A percentile compares a stretch with the other conserved stretches of the same genome.
phyloP scores from a whole-genome alignment of 2,888 invertebrate species.

The Carterocephalus palaemon region DNA sequence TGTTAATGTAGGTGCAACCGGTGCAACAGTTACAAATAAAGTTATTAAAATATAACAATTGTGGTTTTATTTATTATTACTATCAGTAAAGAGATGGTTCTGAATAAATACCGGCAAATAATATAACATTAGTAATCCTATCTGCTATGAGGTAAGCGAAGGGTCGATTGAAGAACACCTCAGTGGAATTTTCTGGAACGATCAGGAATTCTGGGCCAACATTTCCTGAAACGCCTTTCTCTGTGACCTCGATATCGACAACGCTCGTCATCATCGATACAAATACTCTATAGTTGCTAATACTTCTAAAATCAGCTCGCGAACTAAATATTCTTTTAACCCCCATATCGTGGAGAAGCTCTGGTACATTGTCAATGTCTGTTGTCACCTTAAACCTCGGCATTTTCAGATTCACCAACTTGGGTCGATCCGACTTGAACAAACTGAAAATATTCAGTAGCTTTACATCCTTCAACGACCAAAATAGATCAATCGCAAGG shows the following conservation, averaged over 20 bases:
- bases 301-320: conserved; percentile 45
- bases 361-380: conserved; percentile 63
- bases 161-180: conserved; percentile 51
- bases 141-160: conserved; percentile 66
- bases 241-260: conserved; percentile 60
- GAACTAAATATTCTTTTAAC: conserved; percentile 52
- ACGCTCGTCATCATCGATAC: conserved; percentile 62
- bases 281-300: conserved; percentile 46
- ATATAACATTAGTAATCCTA: conserved; percentile 44
- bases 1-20: conserved; percentile 6
- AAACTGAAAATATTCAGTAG: conserved; percentile 64
- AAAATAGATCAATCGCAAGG: conserved; percentile 52
- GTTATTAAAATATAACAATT: conserved; percentile 3
- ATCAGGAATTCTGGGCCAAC: conserved; percentile 44
- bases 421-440: conserved; percentile 55
- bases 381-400: conserved; percentile 80
- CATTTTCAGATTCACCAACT: conserved; percentile 73
- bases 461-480: conserved; percentile 64
- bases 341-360: conserved; percentile 62
- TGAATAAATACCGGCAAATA: conserved; percentile 64
- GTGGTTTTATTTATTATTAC: not conserved
- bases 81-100: conserved; percentile 52
- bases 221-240: conserved; percentile 55
- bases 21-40: conserved; percentile 19
- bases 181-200: conserved; percentile 37